These are phyloP conservation scores for Ranitomeya imitator DNA, from an alignment of 2,113 vertebrate species.

Conservation along the genomic window DNA sequence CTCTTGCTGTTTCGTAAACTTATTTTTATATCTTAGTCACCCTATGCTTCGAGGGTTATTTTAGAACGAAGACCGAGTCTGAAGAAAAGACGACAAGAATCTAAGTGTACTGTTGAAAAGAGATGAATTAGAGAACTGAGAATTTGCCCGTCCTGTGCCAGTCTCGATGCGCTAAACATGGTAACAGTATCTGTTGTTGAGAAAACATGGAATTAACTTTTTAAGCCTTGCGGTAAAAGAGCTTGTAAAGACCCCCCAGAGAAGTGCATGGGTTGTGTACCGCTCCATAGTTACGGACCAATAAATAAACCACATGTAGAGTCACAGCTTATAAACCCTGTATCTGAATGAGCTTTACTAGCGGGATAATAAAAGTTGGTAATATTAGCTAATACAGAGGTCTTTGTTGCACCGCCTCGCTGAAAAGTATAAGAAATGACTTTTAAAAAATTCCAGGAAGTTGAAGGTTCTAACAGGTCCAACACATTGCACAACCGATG, in stretches of 20 bases:
- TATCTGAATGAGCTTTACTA: not conserved
- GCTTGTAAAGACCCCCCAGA: not conserved
- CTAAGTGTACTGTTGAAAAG: not conserved
- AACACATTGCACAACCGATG: not conserved
- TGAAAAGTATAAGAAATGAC: not conserved
- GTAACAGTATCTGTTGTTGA: not conserved
- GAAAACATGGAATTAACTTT: not conserved
- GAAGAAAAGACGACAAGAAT: not conserved
- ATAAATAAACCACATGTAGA: conserved; percentile 23
- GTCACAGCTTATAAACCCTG: conserved; percentile 2
- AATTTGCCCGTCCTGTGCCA: not conserved
- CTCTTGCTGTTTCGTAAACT: not conserved
- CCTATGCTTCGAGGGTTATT: not conserved
- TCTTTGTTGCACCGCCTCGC: not conserved
- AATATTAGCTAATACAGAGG: not conserved
- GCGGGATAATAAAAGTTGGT: not conserved
- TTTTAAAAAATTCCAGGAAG: not conserved
- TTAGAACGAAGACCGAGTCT: not conserved
- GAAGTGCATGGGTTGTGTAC: not conserved
- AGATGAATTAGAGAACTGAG: not conserved
- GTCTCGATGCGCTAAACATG: not conserved
- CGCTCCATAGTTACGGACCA: conserved; percentile 4
- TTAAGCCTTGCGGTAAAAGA: not conserved
- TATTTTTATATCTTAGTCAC: conserved; percentile 18
- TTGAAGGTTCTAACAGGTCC: not conserved